Conservation (phyloP, 2,888 invertebrate genomes). For the Epirrita christyi region DNA sequence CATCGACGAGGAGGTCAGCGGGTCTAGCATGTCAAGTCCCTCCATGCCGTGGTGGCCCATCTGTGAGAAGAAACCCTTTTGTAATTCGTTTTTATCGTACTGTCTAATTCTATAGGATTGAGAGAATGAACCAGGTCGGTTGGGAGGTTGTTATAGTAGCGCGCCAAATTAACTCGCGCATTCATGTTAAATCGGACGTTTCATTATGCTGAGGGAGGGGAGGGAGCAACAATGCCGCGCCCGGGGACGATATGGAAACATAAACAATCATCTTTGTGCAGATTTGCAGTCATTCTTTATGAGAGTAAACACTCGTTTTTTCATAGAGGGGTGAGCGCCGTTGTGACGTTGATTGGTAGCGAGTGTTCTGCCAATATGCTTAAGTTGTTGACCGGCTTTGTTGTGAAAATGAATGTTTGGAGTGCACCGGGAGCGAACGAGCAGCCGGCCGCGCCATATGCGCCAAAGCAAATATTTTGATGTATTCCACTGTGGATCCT, state of each 20-base stretch:
- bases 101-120: slow-evolving; percentile 61
- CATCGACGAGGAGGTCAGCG: slow-evolving; percentile 93
- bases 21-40: slow-evolving; percentile 96
- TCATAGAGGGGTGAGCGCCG: slow-evolving; percentile 55
- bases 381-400: slow-evolving; percentile 74
- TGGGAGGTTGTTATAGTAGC: slow-evolving; percentile 61
- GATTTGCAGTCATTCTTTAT: slow-evolving; percentile 82
- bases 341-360: slow-evolving; percentile 79
- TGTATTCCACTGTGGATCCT: slow-evolving; percentile 6
- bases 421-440: slow-evolving; percentile 40
- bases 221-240: slow-evolving; percentile 62
- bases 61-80: slow-evolving; percentile 85
- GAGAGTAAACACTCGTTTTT: slow-evolving; percentile 81
- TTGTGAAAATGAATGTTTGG: slow-evolving; percentile 75
- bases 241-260: slow-evolving; percentile 74
- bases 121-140: slow-evolving; percentile 40
- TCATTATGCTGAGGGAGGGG: slow-evolving; percentile 63
- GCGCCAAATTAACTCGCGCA: slow-evolving; percentile 71
- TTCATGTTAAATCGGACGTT: slow-evolving; percentile 79
- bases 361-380: slow-evolving; percentile 82
- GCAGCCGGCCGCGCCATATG: slow-evolving; percentile 42
- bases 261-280: slow-evolving; percentile 81
- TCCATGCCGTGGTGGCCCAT: slow-evolving; percentile 97
- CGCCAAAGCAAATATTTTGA: slow-evolving; percentile 44
- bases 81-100: slow-evolving; percentile 77